A percentile compares a stretch with the other conserved stretches of the same genome.
Conservation (phyloP, 2,888 invertebrate species). For the Eupithecia pulchellata region DNA sequence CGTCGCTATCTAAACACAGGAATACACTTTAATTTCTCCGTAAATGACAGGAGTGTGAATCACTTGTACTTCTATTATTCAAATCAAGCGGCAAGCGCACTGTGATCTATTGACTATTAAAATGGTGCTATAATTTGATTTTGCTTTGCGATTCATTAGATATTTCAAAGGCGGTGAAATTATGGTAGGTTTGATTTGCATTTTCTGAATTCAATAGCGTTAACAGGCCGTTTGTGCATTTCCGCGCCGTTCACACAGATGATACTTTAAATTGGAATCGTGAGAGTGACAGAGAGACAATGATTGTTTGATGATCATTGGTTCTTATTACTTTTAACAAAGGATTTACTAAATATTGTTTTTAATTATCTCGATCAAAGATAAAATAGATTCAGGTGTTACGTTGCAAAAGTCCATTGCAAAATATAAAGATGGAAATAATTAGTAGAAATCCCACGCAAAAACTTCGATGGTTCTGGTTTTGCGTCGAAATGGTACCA, state of each 20-base stretch:
- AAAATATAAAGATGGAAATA: no score
- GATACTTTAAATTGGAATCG: constrained; percentile 9
- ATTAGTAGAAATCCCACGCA: no score
- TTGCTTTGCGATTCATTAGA: constrained; percentile 29
- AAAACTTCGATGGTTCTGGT: no score
- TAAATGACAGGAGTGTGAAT: constrained; percentile 66
- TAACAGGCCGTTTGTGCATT: constrained; percentile 13
- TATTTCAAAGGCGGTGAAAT: constrained; percentile 22
- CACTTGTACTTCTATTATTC: constrained; percentile 53
- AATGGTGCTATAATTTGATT: constrained; percentile 20
- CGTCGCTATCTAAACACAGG: constrained; percentile 29
- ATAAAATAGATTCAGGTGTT: no score
- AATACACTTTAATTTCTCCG: constrained; percentile 47
- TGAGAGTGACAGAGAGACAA: not conserved
- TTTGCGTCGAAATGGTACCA: no score
- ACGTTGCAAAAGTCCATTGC: no score
- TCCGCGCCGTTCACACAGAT: not conserved
- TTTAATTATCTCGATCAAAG: not conserved
- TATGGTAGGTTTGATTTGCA: constrained; percentile 22
- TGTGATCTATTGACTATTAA: constrained; percentile 43
- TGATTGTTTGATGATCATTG: constrained; percentile 1
- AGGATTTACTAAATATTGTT: not conserved
- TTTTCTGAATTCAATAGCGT: constrained; percentile 21
- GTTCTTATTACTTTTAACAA: not conserved
- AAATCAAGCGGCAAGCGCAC: constrained; percentile 55